Percentiles rank a stretch among this genome's conserved stretches.
phyloP scores from a whole-genome alignment of 1,140 invertebrate species.

The Oryctes rhinoceros region DNA sequence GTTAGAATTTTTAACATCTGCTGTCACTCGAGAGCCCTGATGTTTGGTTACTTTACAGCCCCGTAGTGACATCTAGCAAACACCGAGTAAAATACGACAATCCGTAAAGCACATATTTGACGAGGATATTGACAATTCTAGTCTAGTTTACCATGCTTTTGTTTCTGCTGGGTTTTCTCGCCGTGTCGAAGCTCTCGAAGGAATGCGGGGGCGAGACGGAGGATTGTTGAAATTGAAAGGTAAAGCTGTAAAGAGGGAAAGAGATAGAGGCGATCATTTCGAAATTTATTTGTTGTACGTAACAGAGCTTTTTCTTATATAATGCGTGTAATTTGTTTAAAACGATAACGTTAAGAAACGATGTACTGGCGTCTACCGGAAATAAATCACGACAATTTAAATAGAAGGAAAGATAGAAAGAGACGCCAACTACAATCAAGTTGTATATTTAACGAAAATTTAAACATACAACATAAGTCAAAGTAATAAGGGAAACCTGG shows the following conservation, averaged over 20 bases:
- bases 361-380: no score
- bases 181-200: constrained; percentile 40
- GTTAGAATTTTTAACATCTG: constrained; percentile 39
- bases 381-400: no score
- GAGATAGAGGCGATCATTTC: not conserved
- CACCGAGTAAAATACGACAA: constrained; percentile 58
- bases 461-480: no score
- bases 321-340: no score
- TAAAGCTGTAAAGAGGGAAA: not conserved
- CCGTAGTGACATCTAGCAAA: constrained; percentile 56
- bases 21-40: constrained; percentile 50
- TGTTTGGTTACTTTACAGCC: constrained; percentile 56
- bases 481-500: no score
- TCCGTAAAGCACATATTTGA: constrained; percentile 58
- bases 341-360: no score
- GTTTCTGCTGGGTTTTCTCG: constrained; percentile 49
- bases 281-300: no score
- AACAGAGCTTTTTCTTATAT: no score
- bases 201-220: constrained; percentile 15
- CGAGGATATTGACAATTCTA: constrained; percentile 54
- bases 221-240: not conserved
- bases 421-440: no score
- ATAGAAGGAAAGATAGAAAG: no score
- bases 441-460: no score
- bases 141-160: constrained; percentile 50